phyloP scores from a whole-genome alignment of 2,888 invertebrate genomes.

The Hofmannophila pseudospretella region DNA sequence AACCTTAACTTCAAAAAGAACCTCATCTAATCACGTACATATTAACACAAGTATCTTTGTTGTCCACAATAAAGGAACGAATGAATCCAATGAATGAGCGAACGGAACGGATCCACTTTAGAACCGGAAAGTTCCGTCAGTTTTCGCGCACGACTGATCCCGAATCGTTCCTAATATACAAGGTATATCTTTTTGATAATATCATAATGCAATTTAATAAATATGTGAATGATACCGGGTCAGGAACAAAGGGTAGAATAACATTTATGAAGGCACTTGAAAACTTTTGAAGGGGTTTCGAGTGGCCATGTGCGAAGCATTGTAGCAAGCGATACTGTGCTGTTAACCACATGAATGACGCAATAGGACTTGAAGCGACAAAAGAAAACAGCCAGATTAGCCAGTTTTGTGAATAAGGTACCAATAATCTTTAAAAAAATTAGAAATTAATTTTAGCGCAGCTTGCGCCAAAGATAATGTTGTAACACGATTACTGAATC shows the following conservation, averaged over 20 bases:
- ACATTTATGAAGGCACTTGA: slow-evolving; percentile 29
- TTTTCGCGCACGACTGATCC: slow-evolving; percentile 62
- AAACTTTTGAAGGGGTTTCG: slow-evolving; percentile 20
- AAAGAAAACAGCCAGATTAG: background rate
- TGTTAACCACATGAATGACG: slow-evolving; percentile 5
- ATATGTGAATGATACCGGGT: slow-evolving; percentile 32
- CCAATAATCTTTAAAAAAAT: too few species aligned
- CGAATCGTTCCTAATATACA: slow-evolving; percentile 50
- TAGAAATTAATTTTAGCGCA: too few species aligned
- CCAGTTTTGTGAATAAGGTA: too few species aligned
- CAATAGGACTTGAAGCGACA: background rate
- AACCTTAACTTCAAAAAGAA: slow-evolving; percentile 7
- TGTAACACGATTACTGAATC: too few species aligned
- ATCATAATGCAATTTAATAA: slow-evolving; percentile 55
- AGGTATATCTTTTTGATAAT: slow-evolving; percentile 72
- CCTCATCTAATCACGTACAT: slow-evolving; percentile 5
- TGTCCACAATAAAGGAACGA: slow-evolving; percentile 10
- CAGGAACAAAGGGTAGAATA: slow-evolving; percentile 30
- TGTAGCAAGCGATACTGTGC: slow-evolving; percentile 9
- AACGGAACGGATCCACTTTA: slow-evolving; percentile 46
- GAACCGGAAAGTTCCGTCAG: slow-evolving; percentile 68
- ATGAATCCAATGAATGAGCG: slow-evolving; percentile 19
- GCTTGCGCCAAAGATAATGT: too few species aligned
- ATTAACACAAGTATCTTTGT: slow-evolving; percentile 14
- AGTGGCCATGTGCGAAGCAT: slow-evolving; percentile 26